These are phyloP conservation scores for Patiria miniata DNA, from an alignment of 35 echinoderm and acorn worm genomes.

Conservation along the genomic window DNA sequence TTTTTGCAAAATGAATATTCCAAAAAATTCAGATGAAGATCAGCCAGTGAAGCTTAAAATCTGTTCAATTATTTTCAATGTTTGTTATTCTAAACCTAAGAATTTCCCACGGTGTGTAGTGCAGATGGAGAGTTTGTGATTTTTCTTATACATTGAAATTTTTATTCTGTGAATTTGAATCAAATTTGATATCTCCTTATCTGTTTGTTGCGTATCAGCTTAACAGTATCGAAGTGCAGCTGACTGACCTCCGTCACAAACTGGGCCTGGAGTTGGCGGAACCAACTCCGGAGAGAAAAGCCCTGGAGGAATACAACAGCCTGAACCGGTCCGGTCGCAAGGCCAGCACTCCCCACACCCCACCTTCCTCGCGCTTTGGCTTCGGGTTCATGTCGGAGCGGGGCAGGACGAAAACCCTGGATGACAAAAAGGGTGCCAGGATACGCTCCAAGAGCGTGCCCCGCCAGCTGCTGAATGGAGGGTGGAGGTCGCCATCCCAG, in stretches of 20 bases:
- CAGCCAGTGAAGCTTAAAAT: no score
- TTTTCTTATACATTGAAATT: no score
- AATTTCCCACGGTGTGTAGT: no score
- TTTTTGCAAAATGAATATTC: no score
- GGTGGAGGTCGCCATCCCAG: slow-evolving; percentile 61
- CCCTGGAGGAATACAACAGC: slow-evolving; percentile 40
- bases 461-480: slow-evolving; percentile 67
- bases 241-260: slow-evolving; percentile 50
- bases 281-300: slow-evolving; percentile 35
- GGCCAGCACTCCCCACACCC: slow-evolving; percentile 49
- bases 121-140: no score
- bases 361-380: slow-evolving; percentile 47
- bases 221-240: slow-evolving; percentile 58
- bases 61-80: no score
- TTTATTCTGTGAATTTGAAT: no score
- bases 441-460: slow-evolving; percentile 84
- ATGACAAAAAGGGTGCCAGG: slow-evolving; percentile 31
- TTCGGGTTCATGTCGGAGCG: slow-evolving; percentile 31
- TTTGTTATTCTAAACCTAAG: no score
- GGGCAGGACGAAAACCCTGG: slow-evolving; percentile 73
- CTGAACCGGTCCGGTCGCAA: slow-evolving; percentile 30
- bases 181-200: no score
- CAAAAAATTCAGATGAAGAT: no score
- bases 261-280: slow-evolving; percentile 56
- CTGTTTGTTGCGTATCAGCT: background rate